Conservation (phyloP, 2,888 invertebrate genomes). For the Polyommatus icarus region DNA sequence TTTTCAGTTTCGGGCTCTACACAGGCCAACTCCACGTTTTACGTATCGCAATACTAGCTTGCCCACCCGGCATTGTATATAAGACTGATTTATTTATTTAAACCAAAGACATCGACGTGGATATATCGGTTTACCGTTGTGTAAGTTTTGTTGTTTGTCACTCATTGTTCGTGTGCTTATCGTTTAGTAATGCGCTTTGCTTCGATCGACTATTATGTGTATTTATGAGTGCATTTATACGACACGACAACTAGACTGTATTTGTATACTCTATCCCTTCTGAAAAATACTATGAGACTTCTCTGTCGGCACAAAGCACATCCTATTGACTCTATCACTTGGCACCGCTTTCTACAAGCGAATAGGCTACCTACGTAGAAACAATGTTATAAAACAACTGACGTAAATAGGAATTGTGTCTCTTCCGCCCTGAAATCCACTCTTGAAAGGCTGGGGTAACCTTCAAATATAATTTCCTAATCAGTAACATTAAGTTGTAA, state of each 20-base stretch:
- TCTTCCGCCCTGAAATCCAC: background rate
- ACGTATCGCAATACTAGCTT: constrained; percentile 81
- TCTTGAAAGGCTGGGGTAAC: background rate
- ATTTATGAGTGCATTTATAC: constrained; percentile 28
- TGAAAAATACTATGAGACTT: constrained; percentile 1
- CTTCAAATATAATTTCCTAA: background rate
- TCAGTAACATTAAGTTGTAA: background rate
- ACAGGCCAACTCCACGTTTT: constrained; percentile 83
- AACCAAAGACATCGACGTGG: constrained; percentile 71
- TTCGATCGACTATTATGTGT: constrained; percentile 45
- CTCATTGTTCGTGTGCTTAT: constrained; percentile 78
- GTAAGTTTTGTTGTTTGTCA: constrained; percentile 80
- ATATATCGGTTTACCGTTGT: constrained; percentile 72
- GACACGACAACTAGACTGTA: background rate
- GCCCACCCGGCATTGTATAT: constrained; percentile 70
- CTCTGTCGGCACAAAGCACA: constrained; percentile 28
- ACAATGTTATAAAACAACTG: background rate
- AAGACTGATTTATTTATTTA: constrained; percentile 73
- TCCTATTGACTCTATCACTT: constrained; percentile 20
- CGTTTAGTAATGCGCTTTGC: constrained; percentile 70
- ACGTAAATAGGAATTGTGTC: background rate
- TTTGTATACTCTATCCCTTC: constrained; percentile 1
- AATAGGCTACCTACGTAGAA: background rate
- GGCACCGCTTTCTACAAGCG: constrained; percentile 28
- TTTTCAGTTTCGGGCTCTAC: constrained; percentile 82